A percentile compares a stretch with the other conserved stretches of the same genome.
phyloP scores from a whole-genome alignment of 1,140 invertebrate genomes.

The Apis florea region DNA sequence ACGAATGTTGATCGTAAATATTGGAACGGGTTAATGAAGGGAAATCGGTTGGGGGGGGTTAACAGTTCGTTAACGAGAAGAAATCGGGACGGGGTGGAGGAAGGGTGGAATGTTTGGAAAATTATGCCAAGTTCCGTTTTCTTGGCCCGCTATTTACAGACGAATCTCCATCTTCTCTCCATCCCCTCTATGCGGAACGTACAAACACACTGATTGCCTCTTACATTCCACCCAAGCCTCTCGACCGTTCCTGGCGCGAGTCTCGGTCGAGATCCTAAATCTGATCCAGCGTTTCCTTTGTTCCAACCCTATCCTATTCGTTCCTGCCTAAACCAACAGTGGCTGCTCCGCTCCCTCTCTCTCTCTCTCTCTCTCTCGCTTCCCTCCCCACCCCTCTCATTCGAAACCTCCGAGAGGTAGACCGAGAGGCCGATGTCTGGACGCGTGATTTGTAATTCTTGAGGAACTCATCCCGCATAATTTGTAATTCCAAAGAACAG shows the following conservation, averaged over 20 bases:
- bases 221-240: conserved; percentile 36
- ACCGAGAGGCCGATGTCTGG: conserved; percentile 52
- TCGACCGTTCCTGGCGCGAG: conserved; percentile 22
- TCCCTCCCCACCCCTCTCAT: not conserved
- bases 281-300: conserved; percentile 59
- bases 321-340: conserved; percentile 62
- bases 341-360: conserved; percentile 21
- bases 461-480: conserved; percentile 62
- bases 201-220: conserved; percentile 58
- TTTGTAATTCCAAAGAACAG: conserved; percentile 63
- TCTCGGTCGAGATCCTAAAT: conserved; percentile 49
- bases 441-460: conserved; percentile 65
- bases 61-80: conserved; percentile 35
- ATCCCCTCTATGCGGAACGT: conserved; percentile 3
- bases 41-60: too few relatives aligned
- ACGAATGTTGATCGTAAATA: not conserved
- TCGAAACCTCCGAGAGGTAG: not conserved
- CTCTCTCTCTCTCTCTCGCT: not conserved
- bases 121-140: conserved; percentile 34
- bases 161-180: conserved; percentile 6
- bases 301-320: conserved; percentile 51
- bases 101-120: conserved; percentile 14
- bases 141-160: conserved; percentile 43
- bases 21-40: not conserved
- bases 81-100: not conserved